phyloP scores from a whole-genome alignment of 2,888 invertebrate species.

The Plebejus anna region DNA sequence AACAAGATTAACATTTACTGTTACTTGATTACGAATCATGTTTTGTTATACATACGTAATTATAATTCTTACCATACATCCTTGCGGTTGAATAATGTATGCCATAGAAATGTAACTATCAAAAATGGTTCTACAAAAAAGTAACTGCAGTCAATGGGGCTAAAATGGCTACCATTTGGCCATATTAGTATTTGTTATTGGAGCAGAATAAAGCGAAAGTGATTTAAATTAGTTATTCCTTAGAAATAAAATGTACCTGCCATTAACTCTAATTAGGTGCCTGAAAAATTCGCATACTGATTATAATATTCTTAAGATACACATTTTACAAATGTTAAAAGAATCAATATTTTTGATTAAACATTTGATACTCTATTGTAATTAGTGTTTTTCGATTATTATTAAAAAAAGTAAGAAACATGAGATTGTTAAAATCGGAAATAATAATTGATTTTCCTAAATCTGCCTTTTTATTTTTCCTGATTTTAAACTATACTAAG shows the following conservation, averaged over 20 bases:
- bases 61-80: no score
- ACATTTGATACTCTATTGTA: neutral
- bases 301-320: neutral
- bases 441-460: neutral
- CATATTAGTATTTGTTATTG: neutral
- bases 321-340: slow-evolving; percentile 1
- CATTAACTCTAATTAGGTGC: neutral
- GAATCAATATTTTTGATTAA: neutral
- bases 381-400: slow-evolving; percentile 1
- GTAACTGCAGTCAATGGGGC: no score
- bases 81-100: no score
- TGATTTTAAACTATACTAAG: neutral
- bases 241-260: slow-evolving; percentile 5
- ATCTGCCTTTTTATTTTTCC: neutral
- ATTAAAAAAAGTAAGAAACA: neutral
- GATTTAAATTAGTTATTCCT: neutral
- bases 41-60: no score
- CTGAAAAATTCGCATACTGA: neutral
- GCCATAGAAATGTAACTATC: no score
- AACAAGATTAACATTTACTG: no score
- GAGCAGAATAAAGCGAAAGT: neutral
- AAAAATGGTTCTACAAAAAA: no score
- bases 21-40: no score
- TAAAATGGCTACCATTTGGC: neutral
- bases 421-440: neutral